A percentile compares a stretch with the other conserved stretches of the same genome.
These are phyloP conservation scores for Danio rerio DNA, from an alignment of 2,113 vertebrate genomes.

Conservation along the genomic window DNA sequence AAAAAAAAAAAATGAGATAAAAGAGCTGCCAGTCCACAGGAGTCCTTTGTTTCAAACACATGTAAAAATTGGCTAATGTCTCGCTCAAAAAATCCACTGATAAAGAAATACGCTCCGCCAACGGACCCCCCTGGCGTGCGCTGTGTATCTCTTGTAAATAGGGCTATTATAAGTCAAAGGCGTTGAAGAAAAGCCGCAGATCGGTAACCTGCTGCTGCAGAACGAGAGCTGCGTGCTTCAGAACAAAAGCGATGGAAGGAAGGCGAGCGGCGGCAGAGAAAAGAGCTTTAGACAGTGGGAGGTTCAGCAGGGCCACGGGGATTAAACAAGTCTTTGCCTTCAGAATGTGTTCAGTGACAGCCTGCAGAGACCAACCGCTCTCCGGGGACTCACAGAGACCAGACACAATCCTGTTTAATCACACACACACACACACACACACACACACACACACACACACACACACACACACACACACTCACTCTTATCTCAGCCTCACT, in stretches of 20 bases:
- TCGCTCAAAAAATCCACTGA: slow-evolving; percentile 48
- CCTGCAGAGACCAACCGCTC: slow-evolving; percentile 60
- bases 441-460: slow-evolving; percentile 22
- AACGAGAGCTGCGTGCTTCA: slow-evolving; percentile 49
- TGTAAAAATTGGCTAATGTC: slow-evolving; percentile 1
- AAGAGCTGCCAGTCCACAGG: background rate
- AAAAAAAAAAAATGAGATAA: background rate
- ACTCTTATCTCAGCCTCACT: slow-evolving; percentile 16
- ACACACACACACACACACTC: background rate
- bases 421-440: slow-evolving; percentile 46
- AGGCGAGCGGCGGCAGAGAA: slow-evolving; percentile 29
- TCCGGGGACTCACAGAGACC: slow-evolving; percentile 60
- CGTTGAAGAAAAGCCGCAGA: slow-evolving; percentile 49
- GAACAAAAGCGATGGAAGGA: slow-evolving; percentile 48
- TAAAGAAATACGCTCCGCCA: slow-evolving; percentile 38
- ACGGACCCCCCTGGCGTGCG: slow-evolving; percentile 32
- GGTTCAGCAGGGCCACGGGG: slow-evolving; percentile 49
- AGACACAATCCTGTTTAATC: slow-evolving; percentile 67
- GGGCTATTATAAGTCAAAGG: slow-evolving; percentile 54
- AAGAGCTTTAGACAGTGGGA: slow-evolving; percentile 57
- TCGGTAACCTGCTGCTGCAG: slow-evolving; percentile 49
- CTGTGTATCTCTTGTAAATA: slow-evolving; percentile 44
- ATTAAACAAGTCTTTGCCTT: slow-evolving; percentile 67
- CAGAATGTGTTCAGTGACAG: slow-evolving; percentile 55
- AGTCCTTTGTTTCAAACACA: slow-evolving; percentile 17